These are phyloP conservation scores for Drosophila elegans DNA, from an alignment of 1,140 invertebrate species.

Conservation along the genomic window DNA sequence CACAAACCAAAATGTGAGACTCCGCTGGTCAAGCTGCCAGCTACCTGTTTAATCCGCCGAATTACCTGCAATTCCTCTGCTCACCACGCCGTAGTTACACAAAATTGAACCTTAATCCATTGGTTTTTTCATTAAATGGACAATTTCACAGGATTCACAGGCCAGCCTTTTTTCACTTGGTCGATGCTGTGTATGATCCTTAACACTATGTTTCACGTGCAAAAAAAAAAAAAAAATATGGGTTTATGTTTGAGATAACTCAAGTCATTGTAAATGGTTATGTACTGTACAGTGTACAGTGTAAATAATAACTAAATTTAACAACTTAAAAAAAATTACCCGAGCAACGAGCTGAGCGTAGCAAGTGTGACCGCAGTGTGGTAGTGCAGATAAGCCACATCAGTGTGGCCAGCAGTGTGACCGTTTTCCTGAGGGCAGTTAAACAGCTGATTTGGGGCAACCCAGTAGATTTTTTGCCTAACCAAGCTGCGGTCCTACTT, in stretches of 20 bases:
- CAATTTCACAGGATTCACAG: conserved; percentile 3
- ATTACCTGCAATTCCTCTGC: conserved; percentile 17
- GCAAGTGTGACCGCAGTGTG: conserved; percentile 6
- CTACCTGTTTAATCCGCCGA: conserved; percentile 1
- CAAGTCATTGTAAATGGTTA: conserved; percentile 55
- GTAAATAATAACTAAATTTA: conserved; percentile 21
- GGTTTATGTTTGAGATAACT: conserved; percentile 36
- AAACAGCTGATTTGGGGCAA: not conserved
- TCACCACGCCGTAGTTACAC: not conserved
- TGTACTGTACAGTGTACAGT: conserved; percentile 10
- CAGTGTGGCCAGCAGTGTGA: too few relatives aligned
- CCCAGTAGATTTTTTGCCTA: not conserved
- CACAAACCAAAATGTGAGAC: conserved; percentile 23
- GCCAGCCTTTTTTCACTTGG: conserved; percentile 56
- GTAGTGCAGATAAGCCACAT: not conserved
- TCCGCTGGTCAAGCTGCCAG: conserved; percentile 23
- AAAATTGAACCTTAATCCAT: conserved; percentile 22
- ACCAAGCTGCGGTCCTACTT: conserved; percentile 13
- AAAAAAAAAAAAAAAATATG: conserved; percentile 74
- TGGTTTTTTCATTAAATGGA: conserved; percentile 24
- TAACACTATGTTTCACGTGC: conserved; percentile 70
- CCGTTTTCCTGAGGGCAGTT: not conserved
- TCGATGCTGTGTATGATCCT: conserved; percentile 41
- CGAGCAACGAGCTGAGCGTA: conserved; percentile 32
- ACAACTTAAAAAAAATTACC: conserved; percentile 58